Evolutionary conservation across 1,140 invertebrate species (phyloP).

Genomic region (Cydia splendana): DNA sequence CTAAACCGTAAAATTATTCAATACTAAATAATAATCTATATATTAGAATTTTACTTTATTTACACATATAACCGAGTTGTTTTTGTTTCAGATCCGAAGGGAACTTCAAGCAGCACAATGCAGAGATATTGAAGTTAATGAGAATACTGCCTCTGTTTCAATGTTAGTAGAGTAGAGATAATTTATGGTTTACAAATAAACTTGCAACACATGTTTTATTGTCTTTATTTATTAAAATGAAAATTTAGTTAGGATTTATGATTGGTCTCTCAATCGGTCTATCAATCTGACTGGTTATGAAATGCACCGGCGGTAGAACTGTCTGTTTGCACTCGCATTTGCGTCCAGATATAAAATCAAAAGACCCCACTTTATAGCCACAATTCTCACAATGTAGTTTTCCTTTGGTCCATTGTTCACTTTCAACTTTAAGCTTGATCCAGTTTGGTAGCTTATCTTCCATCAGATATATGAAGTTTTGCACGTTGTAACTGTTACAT

Average conservation of each 20-base stretch:
- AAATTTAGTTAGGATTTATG: conserved; percentile 34
- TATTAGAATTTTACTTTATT: no score
- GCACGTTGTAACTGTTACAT: conserved; percentile 58
- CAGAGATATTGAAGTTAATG: conserved; percentile 85
- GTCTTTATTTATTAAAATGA: conserved; percentile 13
- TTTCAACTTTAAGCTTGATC: conserved; percentile 70
- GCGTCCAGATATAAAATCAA: conserved; percentile 82
- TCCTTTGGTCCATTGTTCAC: conserved; percentile 81
- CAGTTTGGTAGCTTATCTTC: conserved; percentile 74
- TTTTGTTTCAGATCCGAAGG: conserved; percentile 79
- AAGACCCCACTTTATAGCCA: conserved; percentile 81
- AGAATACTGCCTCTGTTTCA: conserved; percentile 42
- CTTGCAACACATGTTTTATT: neutral
- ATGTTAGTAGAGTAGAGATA: conserved; percentile 58
- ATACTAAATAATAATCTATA: no score
- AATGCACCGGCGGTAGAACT: conserved; percentile 79
- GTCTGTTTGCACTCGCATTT: conserved; percentile 80
- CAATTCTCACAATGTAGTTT: conserved; percentile 83
- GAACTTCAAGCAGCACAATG: conserved; percentile 92
- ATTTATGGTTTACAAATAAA: conserved; percentile 37
- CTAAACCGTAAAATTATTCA: no score
- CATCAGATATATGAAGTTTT: conserved; percentile 66
- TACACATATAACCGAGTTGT: no score
- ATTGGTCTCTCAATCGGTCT: conserved; percentile 76
- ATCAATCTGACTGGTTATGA: conserved; percentile 81